Base-by-base conservation (phyloP, 2,888 invertebrate species). In the Serripes groenlandicus region DNA sequence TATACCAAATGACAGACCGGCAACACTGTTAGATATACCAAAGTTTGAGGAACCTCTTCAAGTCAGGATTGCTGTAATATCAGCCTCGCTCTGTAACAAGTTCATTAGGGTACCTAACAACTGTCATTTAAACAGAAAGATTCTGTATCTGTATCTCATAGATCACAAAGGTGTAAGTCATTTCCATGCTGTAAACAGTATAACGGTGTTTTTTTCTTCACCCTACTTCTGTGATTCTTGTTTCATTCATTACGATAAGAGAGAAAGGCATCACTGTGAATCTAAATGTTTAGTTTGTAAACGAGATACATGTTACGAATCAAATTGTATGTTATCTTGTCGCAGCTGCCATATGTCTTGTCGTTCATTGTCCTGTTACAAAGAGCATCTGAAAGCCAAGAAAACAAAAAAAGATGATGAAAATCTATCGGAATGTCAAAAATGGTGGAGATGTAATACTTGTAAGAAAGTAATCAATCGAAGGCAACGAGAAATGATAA, bases 51-150 rank as follows among this genome's bases (percentile, higher is more conserved):
- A 68, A 54, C 26, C 42, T 5, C 30, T 75, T 21, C 52, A 54
- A 26, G 37, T 74, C 15, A 11, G 62, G 30, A 79, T 79, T 49
- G 37, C 69, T 11, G 79, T 75, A 15, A 49, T 69, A 11, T 60
- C 23, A 26, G 79, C 74, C 4, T 75, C 70, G 7, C 21, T 79
- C 21, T 54, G 75, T 4, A 75, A 75, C 37, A 75, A 75, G n/a
- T 68, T 68, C 26, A 66, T 75, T 11, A 30, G 56, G n/a, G 75
- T 66, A 7, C 75, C 75, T 18, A 32, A 28, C 18, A 75, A 66
- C 26, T 23, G 54, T 9, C 54, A 54, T 23, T n/a, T 30, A 21
- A 54, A 72, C 7, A 23, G 72, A 35, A 34, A 52, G 1, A n/a
- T 75, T 4, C 9, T 75, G 1, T 75, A 75, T 28, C 56, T 72